Percentiles rank a stretch among this genome's conserved stretches.
Conservation (phyloP, 1,140 invertebrate genomes). For the silkworm (Bombyx mori) region ASM3026992v2 NC_085122.1:14077501-14078000, state of each 20-base stretch:
- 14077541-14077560: conserved; percentile 51
- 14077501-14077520: background rate
- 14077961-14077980: too few relatives aligned
- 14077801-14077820: conserved; percentile 45
- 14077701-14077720: conserved; percentile 48
- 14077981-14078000: too few relatives aligned
- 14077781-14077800: conserved; percentile 53
- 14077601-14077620: conserved; percentile 49
- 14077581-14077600: conserved; percentile 52
- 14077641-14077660: conserved; percentile 66
- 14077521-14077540: conserved; percentile 8
- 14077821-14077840: conserved; percentile 68
- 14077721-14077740: conserved; percentile 48
- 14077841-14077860: conserved; percentile 67
- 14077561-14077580: conserved; percentile 37
- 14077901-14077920: too few relatives aligned
- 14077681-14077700: conserved; percentile 55
- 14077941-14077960: too few relatives aligned
- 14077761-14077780: conserved; percentile 45
- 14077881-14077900: conserved; percentile 65
- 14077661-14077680: conserved; percentile 58
- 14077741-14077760: conserved; percentile 60
- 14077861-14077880: conserved; percentile 70
- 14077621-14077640: conserved; percentile 53
- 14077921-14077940: too few relatives aligned